Base-by-base conservation (phyloP, 2,888 invertebrate genomes). In the Anagyrus pseudococci region DNA sequence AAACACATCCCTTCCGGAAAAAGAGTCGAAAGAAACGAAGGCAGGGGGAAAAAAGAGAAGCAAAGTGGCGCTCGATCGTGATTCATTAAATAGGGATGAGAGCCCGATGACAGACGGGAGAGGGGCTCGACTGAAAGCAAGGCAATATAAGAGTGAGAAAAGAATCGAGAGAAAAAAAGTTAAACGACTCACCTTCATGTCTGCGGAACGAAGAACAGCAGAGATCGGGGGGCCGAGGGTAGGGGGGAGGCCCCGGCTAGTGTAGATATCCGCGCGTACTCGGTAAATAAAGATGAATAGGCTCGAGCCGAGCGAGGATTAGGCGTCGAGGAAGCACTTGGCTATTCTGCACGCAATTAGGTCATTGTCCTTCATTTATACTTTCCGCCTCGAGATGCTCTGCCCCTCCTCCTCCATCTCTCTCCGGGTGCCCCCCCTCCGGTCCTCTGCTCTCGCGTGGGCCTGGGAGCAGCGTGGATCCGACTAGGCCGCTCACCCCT, bases 361-460 rank as follows among this genome's bases (percentile, higher is more conserved):
- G 79, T 79, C 79, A 79, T 77, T 78, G 77, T 77, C 76, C 78
- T 79, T 75, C 76, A 78, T 79, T 78, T 79, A 79, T 79, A 78
- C 77, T 72, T 73, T 70, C 73, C 67, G 55, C 26, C 43, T 58
- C 53, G 29, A 23, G 13, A 20, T 20, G 17, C 17, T n/a, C 26
- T 19, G 22, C 29, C 3, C 46, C 52, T 49, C 26, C 29, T 37
- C 19, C 43, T 25, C 52, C 20, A 37, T 20, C 53, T 17, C 15
- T n/a, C 15, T 15, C 20, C 22, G 15, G 4, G 26, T 8, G n/a
- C n/a, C 17, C 19, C 6, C 22, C 41, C 6, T 29, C 6, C 10
- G 29, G 4, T 29, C 10, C 10, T 29, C 10, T 29, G 4, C 10
- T 29, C 56, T 59, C 63, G 52, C 49, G 47, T 47, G 47, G 4